Evolutionary conservation across 1,140 invertebrate genomes (phyloP), one percentile per base, ranked within the genome.

Genomic region (Drosophila santomea): DNA sequence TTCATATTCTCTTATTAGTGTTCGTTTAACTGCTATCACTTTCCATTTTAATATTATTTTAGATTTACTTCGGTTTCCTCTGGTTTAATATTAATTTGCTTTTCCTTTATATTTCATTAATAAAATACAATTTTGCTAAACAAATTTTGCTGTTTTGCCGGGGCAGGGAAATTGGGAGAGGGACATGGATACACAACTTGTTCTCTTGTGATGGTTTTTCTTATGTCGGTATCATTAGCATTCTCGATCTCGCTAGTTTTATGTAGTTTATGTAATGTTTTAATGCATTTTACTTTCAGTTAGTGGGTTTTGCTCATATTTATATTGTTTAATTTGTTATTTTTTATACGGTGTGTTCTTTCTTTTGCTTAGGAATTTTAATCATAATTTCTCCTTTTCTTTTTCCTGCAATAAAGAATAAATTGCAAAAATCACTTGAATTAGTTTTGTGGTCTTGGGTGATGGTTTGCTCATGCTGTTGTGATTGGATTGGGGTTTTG

Each of bases 351-450:
- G 60, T 74, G 60, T 72, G 38, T 47, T 74, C 55, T 58, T 60
- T 57, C 50, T 41, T 81, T 64, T 78, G 56, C 67, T 80, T 90
- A 81, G 80, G 85, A 89, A 85, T 91, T 91, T 91, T 91, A 91
- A 91, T 91, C 90, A 90, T 91, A 91, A 91, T 85, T 91, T 91
- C 85, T 91, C 83, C 90, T 91, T 88, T 91, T 91, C 90, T 91
- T 91, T 90, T 91, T 91, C 90, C 90, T 91, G 90, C 72, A 91
- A 91, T 84, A 81, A 77, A 90, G 47, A 84, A 84, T 62, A 83
- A 78, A 90, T 76, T 62, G 79, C 76, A 71, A 85, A 79, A 80
- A 76, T 71, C 67, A 64, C 50, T 57, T 32, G 32, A 66, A 72
- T 76, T 59, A 77, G 66, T 77, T 73, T 69, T n/a, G 17, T 57